Evolutionary conservation across 2,797 vertebrate species (phyloP).

Genomic region (Malurus leucopterus): DNA sequence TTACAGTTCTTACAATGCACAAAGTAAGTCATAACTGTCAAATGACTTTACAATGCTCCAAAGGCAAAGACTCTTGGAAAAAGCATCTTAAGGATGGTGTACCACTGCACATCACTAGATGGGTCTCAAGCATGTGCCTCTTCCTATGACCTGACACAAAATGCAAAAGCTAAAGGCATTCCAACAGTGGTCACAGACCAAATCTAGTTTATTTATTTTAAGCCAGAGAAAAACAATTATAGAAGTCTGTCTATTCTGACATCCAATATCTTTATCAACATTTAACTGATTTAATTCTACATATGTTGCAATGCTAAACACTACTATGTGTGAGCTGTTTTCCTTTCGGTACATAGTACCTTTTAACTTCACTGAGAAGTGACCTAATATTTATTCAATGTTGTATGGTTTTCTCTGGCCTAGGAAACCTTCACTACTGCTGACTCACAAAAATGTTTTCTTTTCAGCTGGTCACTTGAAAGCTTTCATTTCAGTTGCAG

Average conservation of each 20-base stretch:
- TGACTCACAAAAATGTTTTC: not conserved
- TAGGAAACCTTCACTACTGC: not conserved
- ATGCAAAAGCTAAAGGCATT: not conserved
- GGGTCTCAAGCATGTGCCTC: accelerated
- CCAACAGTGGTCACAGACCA: not conserved
- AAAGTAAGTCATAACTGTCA: not conserved
- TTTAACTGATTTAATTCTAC: not conserved
- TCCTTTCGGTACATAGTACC: not conserved
- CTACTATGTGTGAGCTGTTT: not conserved
- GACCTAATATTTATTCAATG: not conserved
- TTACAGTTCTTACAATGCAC: not conserved
- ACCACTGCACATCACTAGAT: not conserved
- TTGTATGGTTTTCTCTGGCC: not conserved
- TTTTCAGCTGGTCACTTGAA: not conserved
- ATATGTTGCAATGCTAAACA: not conserved
- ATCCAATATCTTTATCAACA: not conserved
- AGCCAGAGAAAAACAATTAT: not conserved
- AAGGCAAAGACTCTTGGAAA: not conserved
- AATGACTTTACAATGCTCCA: not conserved
- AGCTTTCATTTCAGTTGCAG: not conserved
- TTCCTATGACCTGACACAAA: not conserved
- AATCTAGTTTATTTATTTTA: not conserved
- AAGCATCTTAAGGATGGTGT: not conserved
- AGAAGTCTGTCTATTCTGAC: not conserved
- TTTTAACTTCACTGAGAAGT: not conserved